These are phyloP conservation scores for Cantharis lateralis DNA, from an alignment of 2,888 invertebrate species.

Conservation along the genomic window DNA sequence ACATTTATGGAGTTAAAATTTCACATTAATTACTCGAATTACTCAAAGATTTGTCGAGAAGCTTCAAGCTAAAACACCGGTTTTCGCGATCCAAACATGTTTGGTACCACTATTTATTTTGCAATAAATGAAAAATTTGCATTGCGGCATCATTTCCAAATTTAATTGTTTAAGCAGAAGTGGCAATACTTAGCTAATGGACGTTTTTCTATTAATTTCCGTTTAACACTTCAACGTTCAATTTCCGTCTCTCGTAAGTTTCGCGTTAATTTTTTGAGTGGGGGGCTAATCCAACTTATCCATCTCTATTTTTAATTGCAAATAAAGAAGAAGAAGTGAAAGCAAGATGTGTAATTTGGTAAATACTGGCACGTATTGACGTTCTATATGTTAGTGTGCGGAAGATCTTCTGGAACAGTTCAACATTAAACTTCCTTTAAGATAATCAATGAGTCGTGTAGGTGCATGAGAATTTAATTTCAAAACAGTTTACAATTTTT, in stretches of 20 bases:
- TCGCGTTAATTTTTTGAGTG: not conserved
- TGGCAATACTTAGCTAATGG: not conserved
- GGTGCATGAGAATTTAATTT: not conserved
- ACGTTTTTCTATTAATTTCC: not conserved
- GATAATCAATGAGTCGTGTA: not conserved
- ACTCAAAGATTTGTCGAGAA: not conserved
- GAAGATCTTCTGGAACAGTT: slow-evolving; percentile 23
- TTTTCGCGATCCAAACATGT: too few relatives aligned
- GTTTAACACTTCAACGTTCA: not conserved
- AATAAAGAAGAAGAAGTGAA: slow-evolving; percentile 25
- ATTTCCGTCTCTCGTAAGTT: not conserved
- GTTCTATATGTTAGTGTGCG: slow-evolving; percentile 30
- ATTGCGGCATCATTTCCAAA: not conserved
- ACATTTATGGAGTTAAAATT: not conserved
- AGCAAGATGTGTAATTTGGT: slow-evolving; percentile 23
- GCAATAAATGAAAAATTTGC: not conserved
- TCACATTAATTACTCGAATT: not conserved
- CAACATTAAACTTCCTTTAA: not conserved
- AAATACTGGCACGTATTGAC: slow-evolving; percentile 19
- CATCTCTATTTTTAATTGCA: slow-evolving; percentile 9
- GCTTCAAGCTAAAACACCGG: not conserved
- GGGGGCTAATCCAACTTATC: slow-evolving; percentile 6
- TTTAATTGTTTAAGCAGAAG: not conserved
- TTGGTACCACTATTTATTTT: not conserved
- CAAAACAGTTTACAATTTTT: not conserved